Evolutionary conservation across 2,113 vertebrate genomes (phyloP).

Genomic region (Grus americana): DNA sequence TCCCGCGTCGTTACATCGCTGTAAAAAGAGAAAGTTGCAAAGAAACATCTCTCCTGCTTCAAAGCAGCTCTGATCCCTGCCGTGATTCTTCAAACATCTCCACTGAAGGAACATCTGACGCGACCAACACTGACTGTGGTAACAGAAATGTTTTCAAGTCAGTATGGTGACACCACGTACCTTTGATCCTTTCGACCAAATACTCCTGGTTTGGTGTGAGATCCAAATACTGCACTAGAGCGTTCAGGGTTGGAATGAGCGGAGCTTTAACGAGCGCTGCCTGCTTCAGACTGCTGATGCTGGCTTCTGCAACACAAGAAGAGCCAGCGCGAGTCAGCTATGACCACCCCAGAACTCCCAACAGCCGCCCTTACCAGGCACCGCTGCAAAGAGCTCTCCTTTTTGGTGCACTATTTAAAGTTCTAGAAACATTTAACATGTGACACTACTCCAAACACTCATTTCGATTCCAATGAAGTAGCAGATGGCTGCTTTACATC

Average conservation of each 20-base stretch:
- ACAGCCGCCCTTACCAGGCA: background rate
- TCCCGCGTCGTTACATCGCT: background rate
- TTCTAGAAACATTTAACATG: no score
- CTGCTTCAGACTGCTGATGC: constrained; percentile 94
- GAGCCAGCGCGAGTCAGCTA: background rate
- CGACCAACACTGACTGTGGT: rapidly evolving
- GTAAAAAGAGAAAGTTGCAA: background rate
- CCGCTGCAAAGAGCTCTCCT: background rate
- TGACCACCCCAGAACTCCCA: background rate
- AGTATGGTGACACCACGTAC: constrained; percentile 45
- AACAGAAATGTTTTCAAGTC: rapidly evolving
- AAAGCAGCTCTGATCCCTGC: background rate
- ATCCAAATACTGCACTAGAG: constrained; percentile 93
- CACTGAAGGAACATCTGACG: rapidly evolving
- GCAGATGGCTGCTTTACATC: no score
- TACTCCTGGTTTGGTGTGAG: constrained; percentile 95
- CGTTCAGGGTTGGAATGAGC: constrained; percentile 87
- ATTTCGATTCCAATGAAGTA: rapidly evolving
- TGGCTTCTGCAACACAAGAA: constrained; percentile 82
- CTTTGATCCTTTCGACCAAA: constrained; percentile 91
- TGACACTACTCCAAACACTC: rapidly evolving
- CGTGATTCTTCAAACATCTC: background rate
- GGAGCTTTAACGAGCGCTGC: constrained; percentile 91
- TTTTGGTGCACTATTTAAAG: background rate
- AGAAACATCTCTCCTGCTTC: background rate